Evolutionary conservation across 2,888 invertebrate genomes (phyloP).

Genomic region (Scaptomyza polygonia): DNA sequence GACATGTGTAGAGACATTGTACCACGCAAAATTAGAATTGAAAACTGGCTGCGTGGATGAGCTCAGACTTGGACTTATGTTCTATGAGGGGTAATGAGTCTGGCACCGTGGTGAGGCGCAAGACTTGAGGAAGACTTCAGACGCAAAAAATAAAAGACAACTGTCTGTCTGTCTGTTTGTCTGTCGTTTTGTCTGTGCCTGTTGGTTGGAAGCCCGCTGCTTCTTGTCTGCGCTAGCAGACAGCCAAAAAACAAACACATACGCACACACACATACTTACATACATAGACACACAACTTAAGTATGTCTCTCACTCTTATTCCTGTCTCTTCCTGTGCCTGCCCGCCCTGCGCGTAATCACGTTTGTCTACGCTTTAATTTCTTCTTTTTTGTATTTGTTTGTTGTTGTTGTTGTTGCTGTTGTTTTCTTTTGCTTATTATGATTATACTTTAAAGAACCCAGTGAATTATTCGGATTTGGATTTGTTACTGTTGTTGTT

Average conservation of each 20-base stretch:
- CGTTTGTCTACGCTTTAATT: slow-evolving; percentile 66
- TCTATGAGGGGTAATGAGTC: slow-evolving; percentile 36
- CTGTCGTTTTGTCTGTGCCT: slow-evolving; percentile 4
- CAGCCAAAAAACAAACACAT: slow-evolving; percentile 6
- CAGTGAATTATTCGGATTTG: slow-evolving; percentile 15
- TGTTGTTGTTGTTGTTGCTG: background rate
- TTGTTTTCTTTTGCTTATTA: background rate
- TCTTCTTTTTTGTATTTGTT: slow-evolving; percentile 15
- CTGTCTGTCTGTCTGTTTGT: slow-evolving; percentile 24
- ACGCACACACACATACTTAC: background rate
- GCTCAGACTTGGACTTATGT: slow-evolving; percentile 42
- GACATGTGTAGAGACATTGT: too few relatives aligned
- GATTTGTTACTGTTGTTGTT: slow-evolving; percentile 11
- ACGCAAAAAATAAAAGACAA: slow-evolving; percentile 38
- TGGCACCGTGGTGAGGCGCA: slow-evolving; percentile 1
- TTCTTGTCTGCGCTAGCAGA: slow-evolving; percentile 11
- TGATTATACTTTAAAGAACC: slow-evolving; percentile 30
- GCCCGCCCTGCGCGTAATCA: slow-evolving; percentile 22
- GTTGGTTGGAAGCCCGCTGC: slow-evolving; percentile 3
- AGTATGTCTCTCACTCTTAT: slow-evolving; percentile 21
- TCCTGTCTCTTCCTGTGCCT: background rate
- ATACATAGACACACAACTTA: slow-evolving; percentile 5
- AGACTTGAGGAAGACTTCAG: slow-evolving; percentile 19
- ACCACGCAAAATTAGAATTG: slow-evolving; percentile 52
- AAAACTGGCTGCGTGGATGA: slow-evolving; percentile 42